A percentile compares a stretch with the other conserved stretches of the same genome.
These are phyloP conservation scores for Morphnarchus princeps DNA, from an alignment of 2,113 vertebrate genomes.

Conservation along the genomic window DNA sequence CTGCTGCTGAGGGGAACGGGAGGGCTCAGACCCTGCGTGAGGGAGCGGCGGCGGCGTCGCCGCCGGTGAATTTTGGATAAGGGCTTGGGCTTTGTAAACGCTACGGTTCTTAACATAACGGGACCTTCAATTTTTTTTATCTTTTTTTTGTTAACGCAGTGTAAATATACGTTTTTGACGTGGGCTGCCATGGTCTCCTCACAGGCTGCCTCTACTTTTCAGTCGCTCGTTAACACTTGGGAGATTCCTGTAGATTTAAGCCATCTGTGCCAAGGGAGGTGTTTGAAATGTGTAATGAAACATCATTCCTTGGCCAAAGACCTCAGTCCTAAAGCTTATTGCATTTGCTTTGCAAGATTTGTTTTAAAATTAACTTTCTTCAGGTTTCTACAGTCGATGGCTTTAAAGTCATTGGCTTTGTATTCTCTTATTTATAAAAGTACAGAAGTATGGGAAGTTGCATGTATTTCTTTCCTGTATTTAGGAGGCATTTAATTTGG, in stretches of 20 bases:
- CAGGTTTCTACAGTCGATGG: rapidly evolving
- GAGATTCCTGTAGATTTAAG: neutral
- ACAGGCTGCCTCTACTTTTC: neutral
- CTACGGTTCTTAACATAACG: rapidly evolving
- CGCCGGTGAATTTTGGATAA: neutral
- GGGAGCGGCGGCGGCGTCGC: neutral
- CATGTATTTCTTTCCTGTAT: rapidly evolving
- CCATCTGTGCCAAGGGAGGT: rapidly evolving
- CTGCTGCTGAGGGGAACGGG: neutral
- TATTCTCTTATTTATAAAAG: neutral
- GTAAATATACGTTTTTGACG: rapidly evolving
- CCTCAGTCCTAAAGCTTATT: neutral
- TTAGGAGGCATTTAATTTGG: neutral
- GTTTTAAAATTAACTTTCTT: neutral
- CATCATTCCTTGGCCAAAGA: neutral
- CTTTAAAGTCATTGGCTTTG: neutral
- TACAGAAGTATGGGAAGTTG: rapidly evolving
- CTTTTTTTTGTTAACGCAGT: rapidly evolving
- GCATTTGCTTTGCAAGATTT: neutral
- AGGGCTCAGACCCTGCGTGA: neutral
- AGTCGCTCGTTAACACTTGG: rapidly evolving
- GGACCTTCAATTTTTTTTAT: neutral
- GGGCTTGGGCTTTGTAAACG: rapidly evolving
- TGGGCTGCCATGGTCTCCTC: neutral
- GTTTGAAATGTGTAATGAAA: neutral